Evolutionary conservation across 2,888 invertebrate genomes (phyloP).

Genomic region (Drymonia ruficornis): DNA sequence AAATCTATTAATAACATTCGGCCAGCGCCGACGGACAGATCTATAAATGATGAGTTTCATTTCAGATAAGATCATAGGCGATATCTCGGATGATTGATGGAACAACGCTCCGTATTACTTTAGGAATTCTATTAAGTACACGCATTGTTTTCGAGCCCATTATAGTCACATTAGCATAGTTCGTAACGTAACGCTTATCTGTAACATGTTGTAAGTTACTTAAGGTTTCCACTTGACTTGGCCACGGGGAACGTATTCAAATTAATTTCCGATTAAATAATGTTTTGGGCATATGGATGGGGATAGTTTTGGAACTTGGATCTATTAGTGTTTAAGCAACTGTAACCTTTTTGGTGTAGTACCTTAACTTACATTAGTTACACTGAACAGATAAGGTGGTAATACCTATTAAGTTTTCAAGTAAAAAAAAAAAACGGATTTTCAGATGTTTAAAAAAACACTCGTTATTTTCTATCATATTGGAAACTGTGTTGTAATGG

Average conservation of each 20-base stretch:
- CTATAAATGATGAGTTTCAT: conserved; percentile 84
- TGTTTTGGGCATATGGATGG: conserved; percentile 19
- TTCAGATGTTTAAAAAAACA: no score
- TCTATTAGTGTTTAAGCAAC: neutral
- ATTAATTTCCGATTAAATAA: conserved; percentile 39
- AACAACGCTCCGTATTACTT: conserved; percentile 65
- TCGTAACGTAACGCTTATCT: conserved; percentile 48
- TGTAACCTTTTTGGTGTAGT: neutral
- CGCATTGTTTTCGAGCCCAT: conserved; percentile 75
- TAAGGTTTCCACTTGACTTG: conserved; percentile 17
- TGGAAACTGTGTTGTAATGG: neutral
- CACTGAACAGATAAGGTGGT: no score
- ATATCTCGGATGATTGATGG: conserved; percentile 79
- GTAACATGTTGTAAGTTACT: conserved; percentile 21
- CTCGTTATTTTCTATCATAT: no score
- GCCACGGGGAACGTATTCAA: conserved; percentile 27
- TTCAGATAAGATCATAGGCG: conserved; percentile 81
- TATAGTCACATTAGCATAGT: conserved; percentile 77
- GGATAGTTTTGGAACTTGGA: conserved; percentile 7
- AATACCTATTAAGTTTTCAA: no score
- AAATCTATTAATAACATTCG: conserved; percentile 84
- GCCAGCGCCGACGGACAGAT: conserved; percentile 77
- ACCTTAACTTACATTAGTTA: neutral
- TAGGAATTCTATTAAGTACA: conserved; percentile 75
- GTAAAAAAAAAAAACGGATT: no score